A percentile compares a stretch with the other conserved stretches of the same genome.
These are phyloP conservation scores for Heliconius congener DNA, from an alignment of 1,140 invertebrate species.

Conservation along the genomic window DNA sequence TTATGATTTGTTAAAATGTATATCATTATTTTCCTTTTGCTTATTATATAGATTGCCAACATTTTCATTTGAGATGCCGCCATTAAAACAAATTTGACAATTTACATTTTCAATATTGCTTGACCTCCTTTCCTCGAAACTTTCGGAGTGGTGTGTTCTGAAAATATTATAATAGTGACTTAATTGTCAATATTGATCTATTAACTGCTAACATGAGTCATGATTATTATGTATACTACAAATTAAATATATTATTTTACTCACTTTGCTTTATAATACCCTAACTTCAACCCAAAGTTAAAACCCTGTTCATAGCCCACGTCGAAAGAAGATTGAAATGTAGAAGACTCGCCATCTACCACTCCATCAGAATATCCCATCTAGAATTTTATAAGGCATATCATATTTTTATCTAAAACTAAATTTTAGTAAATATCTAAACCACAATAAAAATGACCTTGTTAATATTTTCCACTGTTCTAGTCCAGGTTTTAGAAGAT, in stretches of 20 bases:
- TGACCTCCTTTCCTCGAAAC: not conserved
- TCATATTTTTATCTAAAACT: not conserved
- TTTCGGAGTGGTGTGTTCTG: not conserved
- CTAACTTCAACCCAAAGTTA: slow-evolving; percentile 58
- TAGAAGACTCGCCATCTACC: slow-evolving; percentile 56
- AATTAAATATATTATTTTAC: slow-evolving; percentile 17
- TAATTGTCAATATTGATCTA: not conserved
- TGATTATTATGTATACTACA: not conserved
- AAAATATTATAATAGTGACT: not conserved
- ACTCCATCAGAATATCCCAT: slow-evolving; percentile 65
- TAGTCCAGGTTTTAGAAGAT: slow-evolving; percentile 45
- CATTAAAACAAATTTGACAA: slow-evolving; percentile 63
- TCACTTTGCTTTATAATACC: slow-evolving; percentile 48
- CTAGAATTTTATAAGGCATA: slow-evolving; percentile 38
- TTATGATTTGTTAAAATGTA: slow-evolving; percentile 25
- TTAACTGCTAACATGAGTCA: not conserved
- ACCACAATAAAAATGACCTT: slow-evolving; percentile 40
- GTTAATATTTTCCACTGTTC: slow-evolving; percentile 45
- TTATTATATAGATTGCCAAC: slow-evolving; percentile 62
- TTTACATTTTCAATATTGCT: slow-evolving; percentile 46
- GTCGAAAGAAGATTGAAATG: slow-evolving; percentile 69
- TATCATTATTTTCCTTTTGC: slow-evolving; percentile 62
- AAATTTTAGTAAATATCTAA: not conserved
- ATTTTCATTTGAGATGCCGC: slow-evolving; percentile 46
- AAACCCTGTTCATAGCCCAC: slow-evolving; percentile 64